Percentiles rank a stretch among this genome's conserved stretches.
Evolutionary conservation across 2,113 vertebrate genomes (phyloP).

Genomic region (Carollia perspicillata): DNA sequence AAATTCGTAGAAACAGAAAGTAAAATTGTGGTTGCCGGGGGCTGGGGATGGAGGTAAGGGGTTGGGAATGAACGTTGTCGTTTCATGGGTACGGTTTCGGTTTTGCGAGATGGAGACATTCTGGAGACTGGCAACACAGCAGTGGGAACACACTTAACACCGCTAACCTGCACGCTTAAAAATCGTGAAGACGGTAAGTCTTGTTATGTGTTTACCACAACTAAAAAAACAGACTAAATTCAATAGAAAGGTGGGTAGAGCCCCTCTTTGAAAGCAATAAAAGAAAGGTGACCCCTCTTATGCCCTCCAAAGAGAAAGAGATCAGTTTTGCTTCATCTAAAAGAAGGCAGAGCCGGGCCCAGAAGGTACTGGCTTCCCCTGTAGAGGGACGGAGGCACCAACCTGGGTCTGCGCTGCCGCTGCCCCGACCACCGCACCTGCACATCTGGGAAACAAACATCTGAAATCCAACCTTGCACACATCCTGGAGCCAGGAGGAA

Average conservation of each 20-base stretch:
- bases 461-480: background rate
- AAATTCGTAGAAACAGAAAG: background rate
- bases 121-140: background rate
- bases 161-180: background rate
- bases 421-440: background rate
- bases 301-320: background rate
- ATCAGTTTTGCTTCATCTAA: background rate
- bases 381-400: accelerated
- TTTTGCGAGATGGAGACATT: background rate
- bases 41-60: background rate
- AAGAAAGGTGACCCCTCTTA: background rate
- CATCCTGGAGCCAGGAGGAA: background rate
- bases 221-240: background rate
- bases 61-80: background rate
- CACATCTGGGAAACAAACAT: background rate
- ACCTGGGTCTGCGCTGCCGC: accelerated
- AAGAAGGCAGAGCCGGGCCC: background rate
- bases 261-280: background rate
- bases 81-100: background rate
- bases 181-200: background rate
- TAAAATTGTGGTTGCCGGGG: background rate
- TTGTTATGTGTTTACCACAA: background rate
- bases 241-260: background rate
- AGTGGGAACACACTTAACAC: background rate
- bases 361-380: background rate